Base-by-base conservation (phyloP, 2,797 vertebrate genomes). In the Hypotaenidia okinawae region DNA sequence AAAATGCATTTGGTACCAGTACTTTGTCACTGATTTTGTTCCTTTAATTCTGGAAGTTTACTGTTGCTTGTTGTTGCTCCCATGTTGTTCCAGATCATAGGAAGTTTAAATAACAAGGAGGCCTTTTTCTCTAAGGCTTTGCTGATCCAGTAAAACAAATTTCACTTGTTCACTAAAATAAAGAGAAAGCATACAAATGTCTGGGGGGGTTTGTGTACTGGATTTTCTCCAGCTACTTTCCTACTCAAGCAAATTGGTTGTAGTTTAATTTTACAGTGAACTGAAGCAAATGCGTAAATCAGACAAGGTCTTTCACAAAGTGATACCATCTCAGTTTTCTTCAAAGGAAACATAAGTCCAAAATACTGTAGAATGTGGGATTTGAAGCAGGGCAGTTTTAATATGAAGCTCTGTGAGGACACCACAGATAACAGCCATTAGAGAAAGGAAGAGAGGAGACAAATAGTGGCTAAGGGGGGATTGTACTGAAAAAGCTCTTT, bases 231-330 rank as follows among this genome's bases (percentile, higher is more conserved):
- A 28, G 80, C 37, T 85, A 19, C 68, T 92, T 89, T 85, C 33
- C 70, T 89, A 11, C 79, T 81, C 28, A 57, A 79, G 66, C 51
- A 95, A 80, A 95, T 95, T 92, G 95, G 78, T 35, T 5, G 0
- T 78, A 68, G 82, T 94, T 97, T 87, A 86, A 66, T 96, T 97
- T 94, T 94, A 80, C 43, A 89, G 70, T 81, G 84, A 92, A 93
- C 89, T 54, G 85, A 93, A 96, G 82, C 57, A 92, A 95, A 72
- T 81, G 68, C 59, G 63, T 90, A 63, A 58, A 75, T 68, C 68
- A 68, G 83, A 79, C 70, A 82, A 81, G 58, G 43, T 62, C 2
- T 41, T 37, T 93, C 55, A 23, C 11, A 45, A 82, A 72, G 35
- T 58, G 54, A 61, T 87, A 19, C 32, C 35, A 54, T 94, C 83